Evolutionary conservation across 2,888 invertebrate genomes (phyloP).

Genomic region (Alsophila aescularia): DNA sequence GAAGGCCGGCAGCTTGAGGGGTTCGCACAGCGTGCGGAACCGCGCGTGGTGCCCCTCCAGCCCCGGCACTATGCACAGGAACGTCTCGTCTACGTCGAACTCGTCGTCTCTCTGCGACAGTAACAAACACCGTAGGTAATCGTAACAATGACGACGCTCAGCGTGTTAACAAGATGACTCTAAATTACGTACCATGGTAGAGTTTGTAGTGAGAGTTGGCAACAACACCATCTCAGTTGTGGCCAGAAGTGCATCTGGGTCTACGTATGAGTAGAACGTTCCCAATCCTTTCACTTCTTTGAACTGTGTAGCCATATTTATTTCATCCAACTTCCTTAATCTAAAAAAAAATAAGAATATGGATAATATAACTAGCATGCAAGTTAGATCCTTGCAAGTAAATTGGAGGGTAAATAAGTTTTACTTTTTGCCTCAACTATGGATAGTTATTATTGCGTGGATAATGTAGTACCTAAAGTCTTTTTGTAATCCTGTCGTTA

Average conservation of each 20-base stretch:
- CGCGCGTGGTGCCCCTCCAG: conserved; percentile 19
- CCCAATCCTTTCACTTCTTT: conserved; percentile 43
- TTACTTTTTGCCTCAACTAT: too few species aligned
- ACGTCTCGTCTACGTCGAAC: neutral
- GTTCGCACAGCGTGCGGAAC: conserved; percentile 45
- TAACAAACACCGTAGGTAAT: too few species aligned
- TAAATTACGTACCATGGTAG: conserved; percentile 21
- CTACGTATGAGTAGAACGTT: conserved; percentile 53
- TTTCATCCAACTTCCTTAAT: conserved; percentile 28
- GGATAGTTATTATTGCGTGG: too few species aligned
- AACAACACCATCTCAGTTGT: conserved; percentile 54
- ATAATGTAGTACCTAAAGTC: too few species aligned
- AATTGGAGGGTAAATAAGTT: too few species aligned
- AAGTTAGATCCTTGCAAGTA: too few species aligned
- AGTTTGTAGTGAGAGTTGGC: conserved; percentile 27
- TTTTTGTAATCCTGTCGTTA: too few species aligned
- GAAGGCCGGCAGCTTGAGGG: conserved; percentile 54
- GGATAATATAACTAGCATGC: too few species aligned
- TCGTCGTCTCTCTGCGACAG: neutral
- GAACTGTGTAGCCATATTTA: neutral
- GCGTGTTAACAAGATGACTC: neutral
- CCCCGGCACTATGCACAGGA: conserved; percentile 22
- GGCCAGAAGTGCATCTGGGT: conserved; percentile 60
- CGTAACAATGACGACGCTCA: neutral
- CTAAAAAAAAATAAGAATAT: too few species aligned